A percentile compares a stretch with the other conserved stretches of the same genome.
These are phyloP conservation scores for Paedocypris micromegethes DNA, from an alignment of 2,797 vertebrate species.

Conservation along the genomic window DNA sequence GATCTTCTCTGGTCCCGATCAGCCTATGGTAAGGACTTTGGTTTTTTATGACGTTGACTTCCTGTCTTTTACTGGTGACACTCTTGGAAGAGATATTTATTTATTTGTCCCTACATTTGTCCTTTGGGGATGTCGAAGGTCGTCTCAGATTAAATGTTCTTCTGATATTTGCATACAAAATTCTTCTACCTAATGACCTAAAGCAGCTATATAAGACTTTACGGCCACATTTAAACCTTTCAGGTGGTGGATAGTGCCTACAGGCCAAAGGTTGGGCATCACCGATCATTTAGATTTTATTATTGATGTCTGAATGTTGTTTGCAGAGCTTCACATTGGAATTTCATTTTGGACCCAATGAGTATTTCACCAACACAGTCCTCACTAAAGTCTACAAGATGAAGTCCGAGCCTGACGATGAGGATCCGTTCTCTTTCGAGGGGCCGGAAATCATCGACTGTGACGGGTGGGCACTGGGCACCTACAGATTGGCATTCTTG, in stretches of 20 bases:
- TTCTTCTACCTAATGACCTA: no score
- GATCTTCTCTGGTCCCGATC: slow-evolving; percentile 86
- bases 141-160: no score
- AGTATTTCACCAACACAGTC: slow-evolving; percentile 88
- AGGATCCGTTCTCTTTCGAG: slow-evolving; percentile 94
- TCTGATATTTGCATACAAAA: no score
- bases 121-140: no score
- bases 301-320: neutral
- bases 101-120: no score
- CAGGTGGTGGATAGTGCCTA: no score
- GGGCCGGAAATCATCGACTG: slow-evolving; percentile 96
- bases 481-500: neutral
- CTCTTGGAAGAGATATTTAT: no score
- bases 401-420: slow-evolving; percentile 90
- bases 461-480: slow-evolving; percentile 80
- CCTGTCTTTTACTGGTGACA: no score
- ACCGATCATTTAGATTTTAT: neutral
- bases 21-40: slow-evolving; percentile 83
- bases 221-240: no score
- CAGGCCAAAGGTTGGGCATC: no score
- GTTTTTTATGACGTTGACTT: neutral
- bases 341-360: slow-evolving; percentile 93
- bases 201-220: no score
- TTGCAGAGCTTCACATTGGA: slow-evolving; percentile 92
- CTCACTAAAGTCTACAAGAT: slow-evolving; percentile 98